phyloP scores from a whole-genome alignment of 2,797 vertebrate genomes.

The Micropoecilia bifurca region DNA sequence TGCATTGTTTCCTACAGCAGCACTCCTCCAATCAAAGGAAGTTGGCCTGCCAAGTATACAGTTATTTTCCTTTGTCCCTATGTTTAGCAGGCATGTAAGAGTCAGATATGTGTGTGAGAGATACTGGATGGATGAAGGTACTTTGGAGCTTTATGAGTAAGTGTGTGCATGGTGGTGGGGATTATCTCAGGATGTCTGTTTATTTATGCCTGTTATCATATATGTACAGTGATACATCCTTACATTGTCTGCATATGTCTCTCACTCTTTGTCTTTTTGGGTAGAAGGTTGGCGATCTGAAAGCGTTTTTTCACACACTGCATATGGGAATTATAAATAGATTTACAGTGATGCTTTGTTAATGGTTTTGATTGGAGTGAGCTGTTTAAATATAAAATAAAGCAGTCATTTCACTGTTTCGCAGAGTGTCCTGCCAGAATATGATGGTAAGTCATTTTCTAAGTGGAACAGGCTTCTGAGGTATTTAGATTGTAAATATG shows the following conservation, averaged over 20 bases:
- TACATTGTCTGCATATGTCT: slow-evolving; percentile 56
- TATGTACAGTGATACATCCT: slow-evolving; percentile 60
- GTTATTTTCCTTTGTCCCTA: slow-evolving; percentile 85
- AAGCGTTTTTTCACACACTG: background rate
- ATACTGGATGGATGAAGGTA: slow-evolving; percentile 37
- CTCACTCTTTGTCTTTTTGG: slow-evolving; percentile 12
- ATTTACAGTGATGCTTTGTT: slow-evolving; percentile 60
- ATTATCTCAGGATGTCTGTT: slow-evolving; percentile 68
- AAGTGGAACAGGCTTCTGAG: slow-evolving; percentile 46
- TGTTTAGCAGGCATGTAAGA: slow-evolving; percentile 79
- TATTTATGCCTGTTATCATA: slow-evolving; percentile 66
- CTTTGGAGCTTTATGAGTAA: slow-evolving; percentile 20
- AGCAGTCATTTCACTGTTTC: slow-evolving; percentile 52
- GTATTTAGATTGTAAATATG: slow-evolving; percentile 31
- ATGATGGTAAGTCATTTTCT: slow-evolving; percentile 47
- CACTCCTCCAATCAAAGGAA: slow-evolving; percentile 83
- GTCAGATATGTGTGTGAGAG: slow-evolving; percentile 57
- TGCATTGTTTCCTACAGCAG: slow-evolving; percentile 82
- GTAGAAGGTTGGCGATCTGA: background rate
- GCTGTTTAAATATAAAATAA: slow-evolving; percentile 44
- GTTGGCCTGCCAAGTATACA: slow-evolving; percentile 79
- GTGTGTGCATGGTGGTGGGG: slow-evolving; percentile 45
- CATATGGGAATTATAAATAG: slow-evolving; percentile 48
- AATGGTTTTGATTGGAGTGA: slow-evolving; percentile 56
- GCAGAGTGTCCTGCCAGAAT: slow-evolving; percentile 48